Conservation (phyloP, 1,140 invertebrate genomes). For the Acyrthosiphon pisum region DNA sequence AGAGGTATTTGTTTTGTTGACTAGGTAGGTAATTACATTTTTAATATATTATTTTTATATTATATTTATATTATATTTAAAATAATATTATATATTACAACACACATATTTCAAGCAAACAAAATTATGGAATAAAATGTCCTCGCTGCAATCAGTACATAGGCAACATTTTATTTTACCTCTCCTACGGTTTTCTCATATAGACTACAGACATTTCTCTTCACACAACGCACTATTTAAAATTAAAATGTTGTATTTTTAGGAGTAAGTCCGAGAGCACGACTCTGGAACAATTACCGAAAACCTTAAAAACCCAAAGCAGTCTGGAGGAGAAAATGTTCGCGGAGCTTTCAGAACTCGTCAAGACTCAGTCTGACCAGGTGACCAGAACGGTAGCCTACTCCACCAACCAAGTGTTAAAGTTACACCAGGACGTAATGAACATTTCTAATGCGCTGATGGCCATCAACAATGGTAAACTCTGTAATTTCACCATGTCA, state of each 20-base stretch:
- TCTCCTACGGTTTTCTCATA: neutral
- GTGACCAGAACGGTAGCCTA: conserved; percentile 33
- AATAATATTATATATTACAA: too few species aligned
- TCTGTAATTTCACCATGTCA: neutral
- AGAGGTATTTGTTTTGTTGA: too few species aligned
- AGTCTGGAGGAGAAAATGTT: conserved; percentile 26
- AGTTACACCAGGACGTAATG: conserved; percentile 8
- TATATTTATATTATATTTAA: too few species aligned
- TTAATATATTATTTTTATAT: too few species aligned
- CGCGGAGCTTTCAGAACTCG: conserved; percentile 33
- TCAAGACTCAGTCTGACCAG: conserved; percentile 10
- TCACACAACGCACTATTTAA: neutral
- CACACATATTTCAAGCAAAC: neutral
- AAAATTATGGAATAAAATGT: neutral
- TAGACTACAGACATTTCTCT: neutral
- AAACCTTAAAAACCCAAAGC: conserved; percentile 28
- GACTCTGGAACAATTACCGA: conserved; percentile 28
- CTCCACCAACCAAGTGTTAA: conserved; percentile 44
- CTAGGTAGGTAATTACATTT: too few species aligned
- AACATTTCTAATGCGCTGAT: conserved; percentile 24
- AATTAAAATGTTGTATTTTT: neutral
- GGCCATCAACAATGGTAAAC: neutral
- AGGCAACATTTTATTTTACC: too few species aligned
- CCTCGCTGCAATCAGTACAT: neutral
- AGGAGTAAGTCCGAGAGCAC: neutral